phyloP scores from a whole-genome alignment of 2,888 invertebrate species.

The Drosophila atripex region DNA sequence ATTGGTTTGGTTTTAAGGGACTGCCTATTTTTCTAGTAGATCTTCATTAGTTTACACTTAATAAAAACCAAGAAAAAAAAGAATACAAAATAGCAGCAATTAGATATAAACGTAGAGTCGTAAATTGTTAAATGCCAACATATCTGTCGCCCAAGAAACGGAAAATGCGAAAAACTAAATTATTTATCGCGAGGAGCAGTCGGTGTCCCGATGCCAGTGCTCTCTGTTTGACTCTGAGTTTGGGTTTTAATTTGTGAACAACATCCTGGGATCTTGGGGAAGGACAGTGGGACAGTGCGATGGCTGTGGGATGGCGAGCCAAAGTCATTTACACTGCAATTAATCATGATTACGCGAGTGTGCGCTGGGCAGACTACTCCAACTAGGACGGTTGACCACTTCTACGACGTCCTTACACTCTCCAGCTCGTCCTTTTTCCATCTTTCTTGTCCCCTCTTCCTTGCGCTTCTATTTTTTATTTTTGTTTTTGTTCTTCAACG shows the following conservation, averaged over 20 bases:
- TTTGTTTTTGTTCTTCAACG: slow-evolving; percentile 47
- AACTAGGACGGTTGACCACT: slow-evolving; percentile 1
- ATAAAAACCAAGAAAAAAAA: neutral
- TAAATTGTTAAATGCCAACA: slow-evolving; percentile 46
- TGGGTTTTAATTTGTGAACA: slow-evolving; percentile 61
- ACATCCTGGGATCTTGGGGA: neutral
- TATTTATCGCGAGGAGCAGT: slow-evolving; percentile 64
- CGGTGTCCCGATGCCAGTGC: slow-evolving; percentile 14
- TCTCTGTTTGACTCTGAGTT: slow-evolving; percentile 45
- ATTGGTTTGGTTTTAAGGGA: too few species aligned
- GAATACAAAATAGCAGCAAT: neutral
- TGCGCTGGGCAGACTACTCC: slow-evolving; percentile 18
- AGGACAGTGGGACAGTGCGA: too few species aligned
- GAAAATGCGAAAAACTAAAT: slow-evolving; percentile 64
- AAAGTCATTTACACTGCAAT: slow-evolving; percentile 82
- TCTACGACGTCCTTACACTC: slow-evolving; percentile 1
- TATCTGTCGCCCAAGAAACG: slow-evolving; percentile 7
- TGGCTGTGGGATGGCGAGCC: slow-evolving; percentile 56
- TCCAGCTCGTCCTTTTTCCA: slow-evolving; percentile 15
- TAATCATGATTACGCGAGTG: slow-evolving; percentile 82
- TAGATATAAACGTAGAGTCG: slow-evolving; percentile 17
- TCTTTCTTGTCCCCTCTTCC: slow-evolving; percentile 37
- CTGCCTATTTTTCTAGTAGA: neutral
- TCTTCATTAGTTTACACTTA: slow-evolving; percentile 1
- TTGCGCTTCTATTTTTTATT: slow-evolving; percentile 50